Evolutionary conservation across 2,113 vertebrate genomes (phyloP), one percentile per base, ranked within the genome.

Genomic region (Oncorhynchus keta): DNA sequence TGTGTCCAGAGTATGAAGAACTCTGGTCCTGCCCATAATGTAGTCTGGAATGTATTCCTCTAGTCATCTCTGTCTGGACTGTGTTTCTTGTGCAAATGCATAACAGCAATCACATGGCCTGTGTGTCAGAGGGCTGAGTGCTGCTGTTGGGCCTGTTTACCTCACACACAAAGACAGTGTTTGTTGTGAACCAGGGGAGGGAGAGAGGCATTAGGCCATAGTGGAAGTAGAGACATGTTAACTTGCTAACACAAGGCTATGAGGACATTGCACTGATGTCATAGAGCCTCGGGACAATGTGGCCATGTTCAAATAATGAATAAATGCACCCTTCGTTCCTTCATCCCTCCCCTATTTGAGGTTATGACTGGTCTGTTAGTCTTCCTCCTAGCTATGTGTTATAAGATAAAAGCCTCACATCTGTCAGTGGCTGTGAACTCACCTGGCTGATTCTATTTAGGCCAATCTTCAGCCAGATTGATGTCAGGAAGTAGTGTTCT

Each of bases 101-200:
- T 73, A 82, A 89, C 89, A 82, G 86, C 88, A 61, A 79, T 91
- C 88, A 91, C 89, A 88, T 87, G 85, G 62, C 61, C 32, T 68
- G 57, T 75, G 81, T 65, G 79, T 79, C 74, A 69, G 59, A 68
- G 62, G 79, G 73, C 9, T 72, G 62, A 81, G 74, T 48, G 71
- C 68, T 72, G 68, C 51, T 71, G 57, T 75, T 75, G 66, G 76
- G 70, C 81, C 73, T 79, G 77, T 79, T 80, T 76, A 79, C 76
- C 32, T 72, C 57, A 65, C 80, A 93, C 81, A 92, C 85, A 91
- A 93, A 91, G 90, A 91, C 85, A 57, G 79, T 70, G 79, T 88
- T 89, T 93, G 78, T 75, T 77, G 14, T 24, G 16, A n/a, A 3
- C 73, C 59, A 0, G 39, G 57, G 64, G 51, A 6, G n/a, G 14